Evolutionary conservation across 2,113 vertebrate species (phyloP), one percentile per base, ranked within the genome.

Genomic region (Pelecanus crispus): DNA sequence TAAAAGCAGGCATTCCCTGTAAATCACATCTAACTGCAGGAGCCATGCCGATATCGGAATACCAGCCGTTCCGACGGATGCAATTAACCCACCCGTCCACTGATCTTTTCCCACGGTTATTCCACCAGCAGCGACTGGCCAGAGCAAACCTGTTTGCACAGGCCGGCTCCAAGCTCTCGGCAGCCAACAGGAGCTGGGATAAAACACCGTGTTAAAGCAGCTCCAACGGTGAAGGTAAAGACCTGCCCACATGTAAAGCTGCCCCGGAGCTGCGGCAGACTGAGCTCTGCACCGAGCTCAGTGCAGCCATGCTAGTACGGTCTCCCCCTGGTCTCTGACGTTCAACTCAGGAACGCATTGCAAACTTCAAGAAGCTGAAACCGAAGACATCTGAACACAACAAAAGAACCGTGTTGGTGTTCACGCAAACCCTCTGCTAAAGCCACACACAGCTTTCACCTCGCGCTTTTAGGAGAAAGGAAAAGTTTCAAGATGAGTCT

Each of bases 231-330:
- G 40, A 17, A 62, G 8, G 2, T 9, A 9, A 26, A 31, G 29
- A 62, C 47, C 62, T 26, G 40, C 9, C 34, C 22, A 6, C 22
- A 19, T 11, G 55, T 6, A 13, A 53, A 75, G 38, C 53, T 19
- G 61, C 13, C 34, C 15, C 32, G 34, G 21, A 42, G 44, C 28
- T 67, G 26, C 13, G 10, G 28, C 70, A 47, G 34, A 32, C 61
- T 5, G 28, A 53, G n/a, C 32, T 75, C 45, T 22, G 8, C 1
- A 6, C 8, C n/a, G n/a, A n/a, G n/a, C n/a, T n/a, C 2, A 7
- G 9, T 8, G 59, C 31, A 18, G 44, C 59, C 10, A 3, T 4
- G 31, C 20, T 17, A 31, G 4, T 3, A 3, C 2, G 11, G 9
- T 29, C 28, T 59, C 62, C 52, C 63, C n/a, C 45, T 9, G 45